Percentiles rank a stretch among this genome's conserved stretches.
Evolutionary conservation across 2,797 vertebrate species (phyloP).

Genomic region (Erpetoichthys calabaricus): DNA sequence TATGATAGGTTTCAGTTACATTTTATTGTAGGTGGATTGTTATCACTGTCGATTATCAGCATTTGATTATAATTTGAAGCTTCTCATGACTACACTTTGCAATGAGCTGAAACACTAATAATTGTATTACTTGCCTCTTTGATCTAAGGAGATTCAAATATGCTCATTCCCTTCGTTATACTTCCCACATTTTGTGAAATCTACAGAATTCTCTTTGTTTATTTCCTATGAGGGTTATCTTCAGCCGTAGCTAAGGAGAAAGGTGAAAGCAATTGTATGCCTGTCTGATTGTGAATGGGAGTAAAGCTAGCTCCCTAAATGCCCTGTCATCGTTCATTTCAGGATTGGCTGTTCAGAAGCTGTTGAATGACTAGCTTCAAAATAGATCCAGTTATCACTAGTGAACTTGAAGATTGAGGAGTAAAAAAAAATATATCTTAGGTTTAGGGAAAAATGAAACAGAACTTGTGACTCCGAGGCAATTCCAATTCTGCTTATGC

Average conservation of each 20-base stretch:
- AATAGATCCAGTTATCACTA: slow-evolving; percentile 32
- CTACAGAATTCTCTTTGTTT: slow-evolving; percentile 12
- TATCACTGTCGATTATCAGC: too few species aligned
- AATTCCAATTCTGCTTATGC: neutral
- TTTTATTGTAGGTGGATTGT: too few species aligned
- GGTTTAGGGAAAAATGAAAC: neutral
- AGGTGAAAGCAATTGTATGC: slow-evolving; percentile 19
- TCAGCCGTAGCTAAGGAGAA: slow-evolving; percentile 11
- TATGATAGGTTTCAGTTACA: too few species aligned
- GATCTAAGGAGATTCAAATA: too few species aligned
- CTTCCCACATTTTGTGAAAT: too few species aligned
- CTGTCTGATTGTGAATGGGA: slow-evolving; percentile 25
- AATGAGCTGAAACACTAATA: too few species aligned
- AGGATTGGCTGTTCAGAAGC: slow-evolving; percentile 25
- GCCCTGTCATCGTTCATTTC: slow-evolving; percentile 30
- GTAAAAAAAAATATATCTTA: slow-evolving; percentile 29
- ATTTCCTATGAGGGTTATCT: slow-evolving; percentile 14
- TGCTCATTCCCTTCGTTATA: too few species aligned
- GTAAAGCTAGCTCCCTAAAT: slow-evolving; percentile 29
- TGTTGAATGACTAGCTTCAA: slow-evolving; percentile 40
- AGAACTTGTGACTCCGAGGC: neutral
- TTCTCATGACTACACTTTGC: too few species aligned
- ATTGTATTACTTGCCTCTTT: too few species aligned
- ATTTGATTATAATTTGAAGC: too few species aligned
- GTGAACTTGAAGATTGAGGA: slow-evolving; percentile 25